Percentiles rank a stretch among this genome's conserved stretches.
Conservation (phyloP, 2,888 invertebrate genomes). For the Lamellibrachia columna region DNA sequence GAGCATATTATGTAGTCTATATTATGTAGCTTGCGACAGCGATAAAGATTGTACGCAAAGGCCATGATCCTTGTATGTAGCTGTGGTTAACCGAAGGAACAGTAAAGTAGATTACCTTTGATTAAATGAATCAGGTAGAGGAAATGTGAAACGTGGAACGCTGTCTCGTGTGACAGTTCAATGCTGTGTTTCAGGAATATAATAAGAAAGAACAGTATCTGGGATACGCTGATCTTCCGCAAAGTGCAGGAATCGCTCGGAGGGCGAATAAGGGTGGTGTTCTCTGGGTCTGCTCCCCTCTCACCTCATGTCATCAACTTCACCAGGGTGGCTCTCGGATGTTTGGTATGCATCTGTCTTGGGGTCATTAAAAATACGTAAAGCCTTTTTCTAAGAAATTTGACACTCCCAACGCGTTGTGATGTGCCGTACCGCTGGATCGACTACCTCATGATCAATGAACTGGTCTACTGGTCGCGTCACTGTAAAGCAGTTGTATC, state of each 20-base stretch:
- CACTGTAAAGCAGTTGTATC: too few relatives aligned
- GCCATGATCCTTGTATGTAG: too few relatives aligned
- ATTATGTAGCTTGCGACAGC: too few relatives aligned
- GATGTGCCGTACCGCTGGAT: neutral
- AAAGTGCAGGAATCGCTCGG: slow-evolving; percentile 95
- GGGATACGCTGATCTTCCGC: slow-evolving; percentile 92
- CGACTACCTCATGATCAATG: too few relatives aligned
- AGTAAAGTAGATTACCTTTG: too few relatives aligned
- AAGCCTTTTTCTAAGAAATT: neutral
- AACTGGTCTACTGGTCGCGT: too few relatives aligned
- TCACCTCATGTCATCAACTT: slow-evolving; percentile 94
- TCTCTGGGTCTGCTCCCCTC: slow-evolving; percentile 94
- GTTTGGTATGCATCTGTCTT: neutral
- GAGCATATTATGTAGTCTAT: too few relatives aligned
- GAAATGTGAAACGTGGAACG: too few relatives aligned
- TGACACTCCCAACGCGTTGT: neutral
- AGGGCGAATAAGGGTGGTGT: slow-evolving; percentile 75
- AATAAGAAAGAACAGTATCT: slow-evolving; percentile 85
- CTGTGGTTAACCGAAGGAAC: too few relatives aligned
- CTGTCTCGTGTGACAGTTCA: neutral
- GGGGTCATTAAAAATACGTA: neutral
- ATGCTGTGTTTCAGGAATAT: slow-evolving; percentile 14
- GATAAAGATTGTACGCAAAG: too few relatives aligned
- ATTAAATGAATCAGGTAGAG: too few relatives aligned
- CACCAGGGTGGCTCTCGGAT: slow-evolving; percentile 83